These are phyloP conservation scores for Sparidentex hasta DNA, from an alignment of 2,797 vertebrate genomes.

Conservation along the genomic window DNA sequence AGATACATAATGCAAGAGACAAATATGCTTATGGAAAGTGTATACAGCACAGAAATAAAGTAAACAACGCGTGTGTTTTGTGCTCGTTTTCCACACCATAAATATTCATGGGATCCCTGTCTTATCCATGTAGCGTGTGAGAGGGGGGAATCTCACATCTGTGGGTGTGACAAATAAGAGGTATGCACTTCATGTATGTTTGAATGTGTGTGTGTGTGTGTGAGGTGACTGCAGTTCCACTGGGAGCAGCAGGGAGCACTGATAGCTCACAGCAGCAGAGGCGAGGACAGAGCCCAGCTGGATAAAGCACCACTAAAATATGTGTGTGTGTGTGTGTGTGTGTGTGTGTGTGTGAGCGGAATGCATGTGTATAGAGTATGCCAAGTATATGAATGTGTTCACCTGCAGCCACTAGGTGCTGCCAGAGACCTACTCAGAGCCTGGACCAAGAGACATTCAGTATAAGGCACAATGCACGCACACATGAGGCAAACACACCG, in stretches of 20 bases:
- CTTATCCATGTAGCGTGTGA: conserved; percentile 37
- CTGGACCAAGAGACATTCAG: background rate
- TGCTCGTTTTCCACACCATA: conserved; percentile 18
- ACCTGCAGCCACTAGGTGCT: conserved; percentile 95
- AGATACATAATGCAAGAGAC: conserved; percentile 64
- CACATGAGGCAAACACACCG: background rate
- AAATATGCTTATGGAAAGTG: conserved; percentile 45
- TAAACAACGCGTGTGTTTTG: conserved; percentile 42
- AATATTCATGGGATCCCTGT: conserved; percentile 65
- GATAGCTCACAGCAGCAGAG: conserved; percentile 65
- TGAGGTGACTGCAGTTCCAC: conserved; percentile 67
- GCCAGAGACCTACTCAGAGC: conserved; percentile 90
- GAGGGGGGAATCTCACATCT: conserved; percentile 36
- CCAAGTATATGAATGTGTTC: conserved; percentile 60
- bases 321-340: conserved; percentile 28
- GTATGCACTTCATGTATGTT: background rate
- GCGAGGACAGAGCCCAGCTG: conserved; percentile 51
- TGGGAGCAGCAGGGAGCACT: conserved; percentile 77
- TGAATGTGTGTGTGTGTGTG: background rate
- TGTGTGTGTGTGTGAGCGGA: conserved; percentile 14
- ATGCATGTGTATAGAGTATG: background rate
- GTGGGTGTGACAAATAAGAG: conserved; percentile 39
- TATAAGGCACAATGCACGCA: conserved; percentile 5
- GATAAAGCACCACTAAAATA: conserved; percentile 33
- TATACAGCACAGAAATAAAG: conserved; percentile 33